Evolutionary conservation across 1,140 invertebrate genomes (phyloP).

Genomic region (Drosophila teissieri): DNA sequence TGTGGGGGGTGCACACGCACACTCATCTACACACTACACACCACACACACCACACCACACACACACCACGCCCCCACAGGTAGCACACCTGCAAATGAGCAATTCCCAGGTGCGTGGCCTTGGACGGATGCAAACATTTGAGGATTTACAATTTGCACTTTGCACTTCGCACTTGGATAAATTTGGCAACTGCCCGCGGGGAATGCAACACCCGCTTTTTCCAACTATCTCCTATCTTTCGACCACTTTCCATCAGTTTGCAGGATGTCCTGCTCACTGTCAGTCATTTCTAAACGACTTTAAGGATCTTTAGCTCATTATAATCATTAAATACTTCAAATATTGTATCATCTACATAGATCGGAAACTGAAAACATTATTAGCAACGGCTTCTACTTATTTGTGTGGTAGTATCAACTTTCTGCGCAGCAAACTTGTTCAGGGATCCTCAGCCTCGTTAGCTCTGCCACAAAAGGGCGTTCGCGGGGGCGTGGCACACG

Average conservation of each 20-base stretch:
- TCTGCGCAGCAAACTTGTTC: not conserved
- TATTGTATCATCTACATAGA: no score
- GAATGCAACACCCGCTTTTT: not conserved
- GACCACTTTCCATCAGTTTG: not conserved
- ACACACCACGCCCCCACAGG: not conserved
- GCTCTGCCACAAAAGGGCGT: constrained; percentile 30
- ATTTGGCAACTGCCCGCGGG: constrained; percentile 39
- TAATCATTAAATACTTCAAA: no score
- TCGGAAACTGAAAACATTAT: no score
- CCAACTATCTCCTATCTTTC: not conserved
- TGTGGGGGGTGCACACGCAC: constrained; percentile 1
- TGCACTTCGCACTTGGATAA: constrained; percentile 52
- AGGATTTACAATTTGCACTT: constrained; percentile 52
- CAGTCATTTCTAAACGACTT: no score
- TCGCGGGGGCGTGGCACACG: constrained; percentile 18
- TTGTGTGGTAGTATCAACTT: not conserved
- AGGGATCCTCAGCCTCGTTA: constrained; percentile 23
- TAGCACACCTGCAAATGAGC: constrained; percentile 39
- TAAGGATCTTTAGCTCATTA: no score
- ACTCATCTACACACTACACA: not conserved
- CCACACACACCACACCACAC: not conserved
- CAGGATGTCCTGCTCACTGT: no score
- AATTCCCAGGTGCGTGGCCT: constrained; percentile 48
- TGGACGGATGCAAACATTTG: constrained; percentile 47
- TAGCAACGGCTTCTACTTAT: no score